phyloP scores from a whole-genome alignment of 2,797 vertebrate species.

The Leptoclinus maculatus region DNA sequence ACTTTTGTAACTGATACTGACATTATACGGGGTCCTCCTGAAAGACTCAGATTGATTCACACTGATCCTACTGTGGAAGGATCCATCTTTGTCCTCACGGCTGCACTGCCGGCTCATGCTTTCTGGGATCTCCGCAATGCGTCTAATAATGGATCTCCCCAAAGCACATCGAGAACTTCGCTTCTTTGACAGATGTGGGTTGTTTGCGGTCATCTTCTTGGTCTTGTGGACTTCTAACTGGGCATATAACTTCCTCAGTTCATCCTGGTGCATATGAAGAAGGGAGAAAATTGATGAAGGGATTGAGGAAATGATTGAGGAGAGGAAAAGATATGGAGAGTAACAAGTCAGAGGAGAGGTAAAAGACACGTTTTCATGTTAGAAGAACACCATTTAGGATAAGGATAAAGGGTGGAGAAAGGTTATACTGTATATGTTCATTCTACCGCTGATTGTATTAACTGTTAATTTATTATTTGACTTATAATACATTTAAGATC shows the following conservation, averaged over 20 bases:
- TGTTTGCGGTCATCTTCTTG: conserved; percentile 91
- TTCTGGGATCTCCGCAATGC: conserved; percentile 87
- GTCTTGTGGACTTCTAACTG: conserved; percentile 94
- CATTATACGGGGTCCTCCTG: conserved; percentile 60
- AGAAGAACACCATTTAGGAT: conserved; percentile 46
- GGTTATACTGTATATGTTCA: conserved; percentile 45
- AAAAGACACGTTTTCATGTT: conserved; percentile 35
- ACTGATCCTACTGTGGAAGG: conserved; percentile 58
- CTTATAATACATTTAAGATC: conserved; percentile 52
- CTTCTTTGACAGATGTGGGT: conserved; percentile 94
- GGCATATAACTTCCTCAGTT: conserved; percentile 95
- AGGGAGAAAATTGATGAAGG: conserved; percentile 48
- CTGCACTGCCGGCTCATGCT: conserved; percentile 84
- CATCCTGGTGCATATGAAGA: conserved; percentile 85
- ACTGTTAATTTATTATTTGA: conserved; percentile 47
- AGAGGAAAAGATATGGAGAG: conserved; percentile 57
- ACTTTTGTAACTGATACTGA: conserved; percentile 76
- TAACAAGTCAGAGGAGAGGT: conserved; percentile 60
- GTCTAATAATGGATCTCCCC: conserved; percentile 88
- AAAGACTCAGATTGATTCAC: conserved; percentile 81
- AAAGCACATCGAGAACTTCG: conserved; percentile 85
- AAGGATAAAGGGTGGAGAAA: conserved; percentile 62
- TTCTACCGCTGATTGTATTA: conserved; percentile 24
- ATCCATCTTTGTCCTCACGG: conserved; percentile 83
- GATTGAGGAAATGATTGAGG: conserved; percentile 50